Base-by-base conservation (phyloP, 2,888 invertebrate genomes). In the Seladonia tumulorum region DNA sequence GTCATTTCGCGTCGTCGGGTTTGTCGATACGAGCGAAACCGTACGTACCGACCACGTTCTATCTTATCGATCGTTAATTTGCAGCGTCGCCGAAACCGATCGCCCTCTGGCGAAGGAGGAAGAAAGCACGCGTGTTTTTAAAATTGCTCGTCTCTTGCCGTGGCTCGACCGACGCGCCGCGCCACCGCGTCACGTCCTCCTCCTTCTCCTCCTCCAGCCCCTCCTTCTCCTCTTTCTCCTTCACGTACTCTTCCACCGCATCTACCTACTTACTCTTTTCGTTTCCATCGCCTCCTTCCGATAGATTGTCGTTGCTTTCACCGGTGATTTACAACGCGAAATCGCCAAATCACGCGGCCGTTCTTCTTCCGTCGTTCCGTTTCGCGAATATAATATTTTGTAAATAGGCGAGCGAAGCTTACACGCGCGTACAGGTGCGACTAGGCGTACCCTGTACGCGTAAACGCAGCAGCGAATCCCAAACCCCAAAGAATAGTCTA, bases 401-500 rank as follows among this genome's bases (percentile, higher is more conserved):
- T 57, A 57, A 60, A 76, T 76, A 79, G n/a, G 22, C 76, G 63
- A 39, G 25, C 35, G 5, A 29, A 14, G 71, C 22, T 49, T 29
- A 39, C 39, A 63, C 35, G 35, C 18, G 75, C n/a, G 35, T 5
- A 72, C 47, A 25, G n/a, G 16, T 22, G 60, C 72, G 66, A 74
- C 29, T 68, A 49, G 57, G 18, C 49, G 66, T 53, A 29, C 49
- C 49, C 4, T 10, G 63, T 73, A 47, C 66, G 22, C 57, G 49
- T 66, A 72, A 42, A 42, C 70, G 79, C 71, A 25, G 60, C 57
- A 85, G 63, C 82, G 74, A 75, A 85, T 73, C 72, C 57, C 18
- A 18, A 10, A 25, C 47, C 71, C 71, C 45, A 71, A 90, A 88
- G 87, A 85, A 82, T 85, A 89, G 87, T 86, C 78, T 83, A 80